Evolutionary conservation across 2,113 vertebrate species (phyloP), one percentile per base, ranked within the genome.

Genomic region (Bucco capensis): DNA sequence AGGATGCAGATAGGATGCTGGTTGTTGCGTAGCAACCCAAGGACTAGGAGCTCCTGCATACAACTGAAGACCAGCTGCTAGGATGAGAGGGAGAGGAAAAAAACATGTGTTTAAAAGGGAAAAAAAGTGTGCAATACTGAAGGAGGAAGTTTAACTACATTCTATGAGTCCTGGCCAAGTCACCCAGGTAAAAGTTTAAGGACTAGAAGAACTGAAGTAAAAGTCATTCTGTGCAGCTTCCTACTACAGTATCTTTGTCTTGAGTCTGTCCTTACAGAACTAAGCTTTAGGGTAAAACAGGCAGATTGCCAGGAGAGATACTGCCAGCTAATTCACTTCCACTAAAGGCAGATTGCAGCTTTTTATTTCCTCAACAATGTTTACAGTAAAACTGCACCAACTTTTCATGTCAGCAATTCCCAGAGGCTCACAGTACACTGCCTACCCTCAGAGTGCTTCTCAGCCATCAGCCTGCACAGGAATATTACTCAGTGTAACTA

Each of bases 1-100:
- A 98, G 98, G 98, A 98, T 97, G 96, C 98, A 98, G 98, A 98
- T 97, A 98, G 97, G 96, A 97, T 96, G 97, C 95, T 79, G 94
- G 93, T 92, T 86, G 98, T 98, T 94, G 98, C 98, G 5, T 97
- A 97, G 98, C 97, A 98, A 98, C 98, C 62, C 88, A 50, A 94
- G 97, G 98, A 96, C 91, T 79, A 96, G 96, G 96, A 97, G 96
- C 96, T 94, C 61, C 95, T 90, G 90, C 88, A 94, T 71, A 80
- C 74, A 95, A 93, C 97, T 87, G 94, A 92, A 96, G 93, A 83
- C 96, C 97, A 97, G 98, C 96, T 98, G 97, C 92, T 93, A 92
- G 92, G 46, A 79, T 2, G 78, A 97, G 92, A 95, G 85, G 83
- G 84, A 57, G 53, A 88, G 65, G 94, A 89, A 93, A 91, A 95